phyloP scores from a whole-genome alignment of 2,888 invertebrate species.

The Aspidiotus destructor region DNA sequence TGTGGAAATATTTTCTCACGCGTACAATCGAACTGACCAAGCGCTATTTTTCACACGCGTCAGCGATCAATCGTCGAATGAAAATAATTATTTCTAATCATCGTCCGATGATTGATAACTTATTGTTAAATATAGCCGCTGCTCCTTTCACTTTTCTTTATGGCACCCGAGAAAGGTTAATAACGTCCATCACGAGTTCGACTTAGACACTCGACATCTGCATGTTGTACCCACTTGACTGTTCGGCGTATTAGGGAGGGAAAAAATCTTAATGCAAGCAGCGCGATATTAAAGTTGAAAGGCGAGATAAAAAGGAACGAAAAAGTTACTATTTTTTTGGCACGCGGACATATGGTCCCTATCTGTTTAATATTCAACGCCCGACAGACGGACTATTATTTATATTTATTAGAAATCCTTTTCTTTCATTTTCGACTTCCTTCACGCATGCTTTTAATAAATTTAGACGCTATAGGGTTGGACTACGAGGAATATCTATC shows the following conservation, averaged over 20 bases:
- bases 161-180: conserved; percentile 17
- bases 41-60: too few relatives aligned
- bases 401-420: conserved; percentile 33
- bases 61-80: too few relatives aligned
- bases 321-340: conserved; percentile 26
- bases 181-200: conserved; percentile 21
- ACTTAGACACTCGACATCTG: neutral
- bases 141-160: conserved; percentile 18
- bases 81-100: too few relatives aligned
- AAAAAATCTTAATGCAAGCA: conserved; percentile 1
- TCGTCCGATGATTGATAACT: conserved; percentile 28
- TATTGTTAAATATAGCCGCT: conserved; percentile 12
- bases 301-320: neutral
- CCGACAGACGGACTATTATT: conserved; percentile 26
- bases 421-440: neutral
- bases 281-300: neutral
- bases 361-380: conserved; percentile 32
- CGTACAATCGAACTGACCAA: too few relatives aligned
- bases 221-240: neutral
- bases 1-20: too few relatives aligned
- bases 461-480: neutral
- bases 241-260: neutral
- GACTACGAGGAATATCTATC: too few relatives aligned
- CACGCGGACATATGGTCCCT: conserved; percentile 31
- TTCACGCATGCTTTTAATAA: neutral